Conservation (phyloP, 2,888 invertebrate genomes). For the Salticus scenicus region DNA sequence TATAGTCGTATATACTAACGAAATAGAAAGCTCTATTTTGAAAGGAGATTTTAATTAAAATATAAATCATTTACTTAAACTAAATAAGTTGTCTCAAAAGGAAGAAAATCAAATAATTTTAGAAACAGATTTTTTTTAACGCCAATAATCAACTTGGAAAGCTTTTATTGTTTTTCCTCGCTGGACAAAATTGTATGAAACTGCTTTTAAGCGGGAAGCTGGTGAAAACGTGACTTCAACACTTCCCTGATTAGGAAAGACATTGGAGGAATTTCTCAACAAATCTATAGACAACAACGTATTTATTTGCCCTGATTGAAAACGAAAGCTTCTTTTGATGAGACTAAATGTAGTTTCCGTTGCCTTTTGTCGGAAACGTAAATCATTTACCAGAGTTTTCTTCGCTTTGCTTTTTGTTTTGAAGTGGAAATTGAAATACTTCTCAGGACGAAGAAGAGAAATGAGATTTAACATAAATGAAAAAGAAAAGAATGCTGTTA, state of each 20-base stretch:
- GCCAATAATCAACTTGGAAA: no score
- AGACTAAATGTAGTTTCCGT: conserved; percentile 9
- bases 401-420: not conserved
- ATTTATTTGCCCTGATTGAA: conserved; percentile 12
- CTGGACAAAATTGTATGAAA: not conserved
- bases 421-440: not conserved
- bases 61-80: no score
- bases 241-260: not conserved
- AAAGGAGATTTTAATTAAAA: no score
- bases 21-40: no score
- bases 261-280: not conserved
- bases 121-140: no score
- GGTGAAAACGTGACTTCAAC: conserved; percentile 1
- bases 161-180: no score
- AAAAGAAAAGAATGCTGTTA: not conserved
- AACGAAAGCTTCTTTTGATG: conserved; percentile 16
- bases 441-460: not conserved
- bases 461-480: not conserved
- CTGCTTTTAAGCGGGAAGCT: not conserved
- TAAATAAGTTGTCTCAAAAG: no score
- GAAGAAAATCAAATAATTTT: no score
- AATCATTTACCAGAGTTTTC: conserved; percentile 12
- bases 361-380: not conserved
- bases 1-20: no score
- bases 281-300: conserved; percentile 3